Base-by-base conservation (phyloP, 2,888 invertebrate genomes). In the Meta bourneti region DNA sequence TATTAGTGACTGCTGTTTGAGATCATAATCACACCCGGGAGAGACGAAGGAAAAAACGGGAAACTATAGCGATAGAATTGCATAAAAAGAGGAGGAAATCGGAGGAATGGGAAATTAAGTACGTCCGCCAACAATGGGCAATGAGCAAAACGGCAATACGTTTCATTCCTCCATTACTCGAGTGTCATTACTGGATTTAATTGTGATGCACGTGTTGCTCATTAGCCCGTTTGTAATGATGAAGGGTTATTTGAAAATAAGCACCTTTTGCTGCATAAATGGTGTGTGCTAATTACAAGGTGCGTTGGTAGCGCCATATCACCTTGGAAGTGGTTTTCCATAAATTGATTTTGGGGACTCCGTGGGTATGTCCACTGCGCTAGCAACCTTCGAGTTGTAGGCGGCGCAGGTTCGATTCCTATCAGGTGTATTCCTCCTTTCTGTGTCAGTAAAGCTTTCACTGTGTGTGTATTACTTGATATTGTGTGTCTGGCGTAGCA, bases 11-110 rank as follows among this genome's bases (percentile, higher is more conserved):
- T 61, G 61, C 61, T 84, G 74, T 48, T n/a, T 19, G 84, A 61
- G 84, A 75, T 13, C 61, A 34, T 84, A 84, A 84, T 84, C 84
- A 84, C 84, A 9, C 61, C 72, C 84, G 9, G 74, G 7, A 75
- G 84, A 75, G 75, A 61, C 4, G 13, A 5, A 9, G 16, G 72
- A 48, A 7, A 7, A 20, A 11, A 6, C 48, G 20, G 19, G 51
- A 61, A 61, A 61, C 9, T 11, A 61, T 9, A 61, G 2, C 11
- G 13, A 61, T 61, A 61, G 13, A 11, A 61, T 16, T 16, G 8
- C 61, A 61, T 61, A 61, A 61, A 61, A 61, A 61, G 61, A 9
- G 34, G 1, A 34, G 34, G 4, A 34, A 34, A 34, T 34, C 34
- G 34, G 34, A 34, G 34, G 34, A 34, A 34, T 34, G 34, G 34